Evolutionary conservation across 2,888 invertebrate genomes (phyloP).

Genomic region (Hermaeophaga mercurialis): DNA sequence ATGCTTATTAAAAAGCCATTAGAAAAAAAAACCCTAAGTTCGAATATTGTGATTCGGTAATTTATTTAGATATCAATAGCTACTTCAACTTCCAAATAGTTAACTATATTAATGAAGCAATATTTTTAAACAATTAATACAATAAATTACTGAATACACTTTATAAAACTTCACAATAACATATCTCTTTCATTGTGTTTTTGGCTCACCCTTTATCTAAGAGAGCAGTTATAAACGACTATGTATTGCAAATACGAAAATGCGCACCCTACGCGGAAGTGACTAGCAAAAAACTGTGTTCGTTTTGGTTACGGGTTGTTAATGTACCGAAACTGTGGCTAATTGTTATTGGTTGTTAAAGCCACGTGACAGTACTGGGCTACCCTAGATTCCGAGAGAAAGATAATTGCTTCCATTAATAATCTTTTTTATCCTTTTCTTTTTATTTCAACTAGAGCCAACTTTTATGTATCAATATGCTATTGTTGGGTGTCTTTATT

Average conservation of each 20-base stretch:
- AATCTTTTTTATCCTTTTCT: no score
- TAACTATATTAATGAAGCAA: no score
- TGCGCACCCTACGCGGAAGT: constrained; percentile 39
- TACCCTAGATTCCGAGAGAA: constrained; percentile 45
- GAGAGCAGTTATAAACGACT: constrained; percentile 14
- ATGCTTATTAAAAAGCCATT: no score
- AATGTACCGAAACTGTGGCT: constrained; percentile 57
- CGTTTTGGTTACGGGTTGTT: constrained; percentile 54
- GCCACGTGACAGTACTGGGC: constrained; percentile 54
- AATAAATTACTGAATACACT: no score
- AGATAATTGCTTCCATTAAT: constrained; percentile 49
- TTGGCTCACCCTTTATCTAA: constrained; percentile 16
- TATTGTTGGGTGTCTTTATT: no score
- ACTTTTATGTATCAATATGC: constrained; percentile 20
- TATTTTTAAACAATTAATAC: no score
- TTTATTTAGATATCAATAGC: no score
- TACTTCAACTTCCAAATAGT: no score
- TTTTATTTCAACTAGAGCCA: constrained; percentile 19
- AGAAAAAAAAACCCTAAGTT: no score
- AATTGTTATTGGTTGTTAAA: constrained; percentile 58
- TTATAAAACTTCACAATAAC: no score
- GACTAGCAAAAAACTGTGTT: constrained; percentile 49
- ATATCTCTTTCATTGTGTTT: no score
- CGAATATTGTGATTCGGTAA: no score
- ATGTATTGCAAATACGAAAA: constrained; percentile 26